Evolutionary conservation across 2,113 vertebrate genomes (phyloP), one percentile per base, ranked within the genome.

Genomic region (Myrmophylax atrothorax): DNA sequence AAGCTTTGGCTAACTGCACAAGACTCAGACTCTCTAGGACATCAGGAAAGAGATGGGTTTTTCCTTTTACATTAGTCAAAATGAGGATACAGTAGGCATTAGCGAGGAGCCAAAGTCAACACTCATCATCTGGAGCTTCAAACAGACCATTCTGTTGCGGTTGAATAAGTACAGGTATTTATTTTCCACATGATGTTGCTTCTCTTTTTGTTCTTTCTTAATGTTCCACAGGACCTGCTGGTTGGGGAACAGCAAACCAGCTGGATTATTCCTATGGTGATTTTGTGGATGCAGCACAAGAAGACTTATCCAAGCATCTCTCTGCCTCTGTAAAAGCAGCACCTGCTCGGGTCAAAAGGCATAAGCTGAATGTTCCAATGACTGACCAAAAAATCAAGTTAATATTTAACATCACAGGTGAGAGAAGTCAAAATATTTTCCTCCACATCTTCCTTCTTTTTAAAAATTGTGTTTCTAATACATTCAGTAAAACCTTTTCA

Each of bases 391-490:
- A 99, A 98, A 99, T 99, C 93, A 99, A 99, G 97, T 98, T 99
- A 89, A 98, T 98, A 97, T 99, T 99, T 97, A 99, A 99, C 93
- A 99, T 99, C 96, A 99, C 99, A 96, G 99, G 99, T 99, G 96
- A 97, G 97, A 79, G 50, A 82, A 92, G 49, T 75, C 37, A 91
- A 82, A 76, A 66, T 23, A 46, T 3, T 1, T 0, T 77, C 63
- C 33, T 38, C 24, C 25, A 52, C 9, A 28, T 52, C 50, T 73
- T 89, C 23, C 5, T 78, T 82, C 6, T 55, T 78, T 53, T 62
- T 47, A 28, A 87, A 86, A 72, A 50, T 19, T 2, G 1, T 58
- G 4, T 55, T 83, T 49, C 22, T 58, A 24, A 44, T 46, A 18
- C 10, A 18, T 47, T 59, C 29, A 69, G 42, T 64, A n/a, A 50